Evolutionary conservation across 2,113 vertebrate genomes (phyloP), one percentile per base, ranked within the genome.

Genomic region (Takifugu bimaculatus): DNA sequence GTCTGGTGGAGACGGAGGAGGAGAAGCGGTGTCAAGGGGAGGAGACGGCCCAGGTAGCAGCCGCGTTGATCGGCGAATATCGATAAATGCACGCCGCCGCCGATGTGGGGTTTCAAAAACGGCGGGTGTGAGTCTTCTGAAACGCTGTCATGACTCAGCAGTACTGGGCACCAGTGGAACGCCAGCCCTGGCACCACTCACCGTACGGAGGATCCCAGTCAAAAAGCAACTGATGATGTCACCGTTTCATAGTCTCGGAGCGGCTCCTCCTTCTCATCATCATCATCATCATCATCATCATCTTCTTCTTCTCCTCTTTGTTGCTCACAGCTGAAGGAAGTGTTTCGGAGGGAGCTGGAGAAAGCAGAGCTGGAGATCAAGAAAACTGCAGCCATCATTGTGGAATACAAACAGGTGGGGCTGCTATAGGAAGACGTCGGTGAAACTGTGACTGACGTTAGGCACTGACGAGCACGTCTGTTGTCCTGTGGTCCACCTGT

Each of bases 301-400:
- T 20, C 20, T 20, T 20, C 20, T 20, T 20, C 20, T 20, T 20
- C 14, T 55, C 59, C 1, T n/a, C 11, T 39, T 10, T 11, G 35
- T 11, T 39, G 35, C 35, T 10, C 35, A 10, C 74, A 99, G 97
- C 87, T 99, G 50, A 99, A 99, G 82, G 97, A 99, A 73, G 92
- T 99, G 57, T 99, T 98, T 90, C 92, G 96, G 80, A 94, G 96
- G 84, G 96, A 99, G 77, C 87, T 99, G 57, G 96, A 99, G 80
- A 99, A 99, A 78, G 96, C 97, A 1, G 96, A 99, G 80, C 89
- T 88, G 29, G 96, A 99, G 88, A 98, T 98, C 75, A 97, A 96
- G 91, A 99, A 99, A 90, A 98, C 95, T 3, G 95, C 95, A 11
- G 96, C 95, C 4, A 99, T 99, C 89, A 99, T 99, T 63, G 91